Evolutionary conservation across 1,140 invertebrate species (phyloP).

Genomic region (Pseudomyrmex sp.): DNA sequence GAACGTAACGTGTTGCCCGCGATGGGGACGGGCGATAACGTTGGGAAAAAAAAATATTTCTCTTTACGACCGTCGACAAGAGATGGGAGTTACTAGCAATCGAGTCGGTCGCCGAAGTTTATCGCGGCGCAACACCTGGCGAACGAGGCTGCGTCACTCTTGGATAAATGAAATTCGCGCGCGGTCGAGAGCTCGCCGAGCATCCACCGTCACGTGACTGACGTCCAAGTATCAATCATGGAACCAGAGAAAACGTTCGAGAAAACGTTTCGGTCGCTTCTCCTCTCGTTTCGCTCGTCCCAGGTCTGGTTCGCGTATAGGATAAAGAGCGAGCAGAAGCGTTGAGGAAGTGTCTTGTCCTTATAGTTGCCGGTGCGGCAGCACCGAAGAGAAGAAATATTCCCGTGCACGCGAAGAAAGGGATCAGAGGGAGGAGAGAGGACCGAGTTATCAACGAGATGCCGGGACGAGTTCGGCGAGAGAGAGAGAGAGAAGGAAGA

Average conservation of each 20-base stretch:
- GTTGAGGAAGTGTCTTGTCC: conserved; percentile 24
- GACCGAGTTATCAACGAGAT: conserved; percentile 35
- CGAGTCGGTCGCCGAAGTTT: background rate
- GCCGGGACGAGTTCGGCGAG: conserved; percentile 3
- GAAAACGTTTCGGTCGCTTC: conserved; percentile 1
- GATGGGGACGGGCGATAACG: background rate
- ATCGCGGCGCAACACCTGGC: background rate
- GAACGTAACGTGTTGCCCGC: conserved; percentile 2
- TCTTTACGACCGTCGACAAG: conserved; percentile 14
- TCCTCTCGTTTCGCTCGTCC: background rate
- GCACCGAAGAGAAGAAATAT: conserved; percentile 20
- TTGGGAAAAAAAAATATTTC: conserved; percentile 1
- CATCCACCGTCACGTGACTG: conserved; percentile 9
- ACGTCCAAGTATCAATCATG: conserved; percentile 45
- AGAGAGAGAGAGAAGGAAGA: conserved; percentile 23
- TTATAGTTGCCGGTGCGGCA: conserved; percentile 22
- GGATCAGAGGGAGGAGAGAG: conserved; percentile 28
- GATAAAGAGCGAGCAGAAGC: conserved; percentile 18
- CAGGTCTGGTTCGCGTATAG: background rate
- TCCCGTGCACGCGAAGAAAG: conserved; percentile 45
- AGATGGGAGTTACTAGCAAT: conserved; percentile 40
- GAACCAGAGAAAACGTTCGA: background rate
- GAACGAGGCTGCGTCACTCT: background rate
- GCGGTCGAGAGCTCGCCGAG: no score
- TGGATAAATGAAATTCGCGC: background rate